These are phyloP conservation scores for Saccostrea echinata DNA, from an alignment of 1,140 invertebrate genomes.

Conservation along the genomic window DNA sequence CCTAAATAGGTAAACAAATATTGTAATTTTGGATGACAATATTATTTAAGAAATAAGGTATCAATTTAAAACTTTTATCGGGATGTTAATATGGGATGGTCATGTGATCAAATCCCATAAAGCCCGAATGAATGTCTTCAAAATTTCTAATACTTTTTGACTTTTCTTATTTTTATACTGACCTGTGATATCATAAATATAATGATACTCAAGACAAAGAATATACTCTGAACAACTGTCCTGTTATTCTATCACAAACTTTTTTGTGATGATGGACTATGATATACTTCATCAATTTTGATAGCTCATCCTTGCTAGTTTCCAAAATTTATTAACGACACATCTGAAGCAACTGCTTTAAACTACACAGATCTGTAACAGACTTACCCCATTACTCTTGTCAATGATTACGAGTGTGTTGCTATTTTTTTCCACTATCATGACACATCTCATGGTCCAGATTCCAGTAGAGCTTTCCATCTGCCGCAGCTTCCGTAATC, in stretches of 20 bases:
- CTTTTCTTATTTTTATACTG: not conserved
- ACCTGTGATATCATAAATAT: not conserved
- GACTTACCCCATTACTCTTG: slow-evolving; percentile 93
- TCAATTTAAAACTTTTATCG: too few relatives aligned
- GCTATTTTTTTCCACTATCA: slow-evolving; percentile 92
- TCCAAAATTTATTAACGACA: not conserved
- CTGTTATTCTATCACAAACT: too few relatives aligned
- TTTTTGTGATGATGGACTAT: not conserved
- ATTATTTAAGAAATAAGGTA: too few relatives aligned
- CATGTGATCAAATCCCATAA: too few relatives aligned
- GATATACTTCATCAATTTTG: not conserved
- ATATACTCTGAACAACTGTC: too few relatives aligned
- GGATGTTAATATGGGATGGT: too few relatives aligned
- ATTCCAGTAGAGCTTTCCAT: slow-evolving; percentile 98
- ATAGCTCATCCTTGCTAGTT: not conserved
- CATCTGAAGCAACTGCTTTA: not conserved
- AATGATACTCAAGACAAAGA: not conserved
- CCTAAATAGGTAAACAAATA: slow-evolving; percentile 82
- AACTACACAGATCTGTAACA: not conserved
- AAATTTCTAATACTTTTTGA: not conserved
- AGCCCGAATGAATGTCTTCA: too few relatives aligned
- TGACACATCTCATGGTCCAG: slow-evolving; percentile 99
- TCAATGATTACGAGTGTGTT: slow-evolving; percentile 92
- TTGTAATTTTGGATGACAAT: slow-evolving; percentile 1
- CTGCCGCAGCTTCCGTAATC: slow-evolving; percentile 95